A percentile compares a stretch with the other conserved stretches of the same genome.
phyloP scores from a whole-genome alignment of 2,797 vertebrate species.

The Argentina silus region DNA sequence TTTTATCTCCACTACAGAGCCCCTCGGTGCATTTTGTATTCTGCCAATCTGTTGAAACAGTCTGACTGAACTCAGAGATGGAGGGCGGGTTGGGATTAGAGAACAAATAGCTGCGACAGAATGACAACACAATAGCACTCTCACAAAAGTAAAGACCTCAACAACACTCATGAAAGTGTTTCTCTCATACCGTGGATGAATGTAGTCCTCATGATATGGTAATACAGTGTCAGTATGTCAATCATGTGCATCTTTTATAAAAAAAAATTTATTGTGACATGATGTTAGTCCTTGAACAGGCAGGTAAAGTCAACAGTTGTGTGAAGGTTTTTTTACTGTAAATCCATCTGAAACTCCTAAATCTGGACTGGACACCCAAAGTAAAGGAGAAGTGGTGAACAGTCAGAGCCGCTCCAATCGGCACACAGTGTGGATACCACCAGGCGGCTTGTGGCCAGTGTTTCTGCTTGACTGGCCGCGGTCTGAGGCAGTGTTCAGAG shows the following conservation, averaged over 20 bases:
- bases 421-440: not conserved
- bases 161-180: not conserved
- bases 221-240: no score
- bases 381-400: not conserved
- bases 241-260: no score
- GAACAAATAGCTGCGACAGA: slow-evolving; percentile 5
- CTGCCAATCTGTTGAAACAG: slow-evolving; percentile 35
- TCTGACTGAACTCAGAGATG: slow-evolving; percentile 3
- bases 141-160: slow-evolving; percentile 2
- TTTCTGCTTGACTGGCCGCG: slow-evolving; percentile 8
- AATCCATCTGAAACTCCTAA: no score
- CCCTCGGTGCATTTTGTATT: slow-evolving; percentile 28
- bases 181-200: not conserved
- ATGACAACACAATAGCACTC: slow-evolving; percentile 2
- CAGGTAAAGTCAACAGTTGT: no score
- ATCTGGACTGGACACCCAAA: not conserved
- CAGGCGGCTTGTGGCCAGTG: not conserved
- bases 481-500: slow-evolving; percentile 1
- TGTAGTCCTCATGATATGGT: no score
- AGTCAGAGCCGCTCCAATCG: not conserved
- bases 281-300: not conserved
- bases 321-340: no score
- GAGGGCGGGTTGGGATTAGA: not conserved
- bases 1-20: slow-evolving; percentile 31
- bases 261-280: not conserved